Base-by-base conservation (phyloP, 2,113 vertebrate genomes). In the Nibea coibor region DNA sequence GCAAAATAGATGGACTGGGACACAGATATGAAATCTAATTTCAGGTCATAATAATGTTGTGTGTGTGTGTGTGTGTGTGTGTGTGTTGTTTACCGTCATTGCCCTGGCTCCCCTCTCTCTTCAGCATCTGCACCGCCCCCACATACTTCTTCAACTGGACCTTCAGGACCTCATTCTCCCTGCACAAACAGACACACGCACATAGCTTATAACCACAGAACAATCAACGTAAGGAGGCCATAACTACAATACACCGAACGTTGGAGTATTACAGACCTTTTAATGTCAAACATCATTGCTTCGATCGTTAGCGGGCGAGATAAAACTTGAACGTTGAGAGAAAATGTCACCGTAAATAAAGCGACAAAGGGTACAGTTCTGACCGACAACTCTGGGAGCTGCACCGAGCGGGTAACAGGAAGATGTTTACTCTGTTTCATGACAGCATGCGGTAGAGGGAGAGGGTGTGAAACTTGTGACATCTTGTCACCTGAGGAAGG, bases 71-170 rank as follows among this genome's bases (percentile, higher is more conserved):
- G 59, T 26, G 68, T 47, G 77, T 54, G 61, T 51, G 61, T 76
- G 63, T 54, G 68, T 81, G 77, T 62, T 42, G 11, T 93, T 97
- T 95, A 99, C 98, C 96, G 80, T 98, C 97, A 43, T 95, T 86
- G 63, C 93, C 89, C 57, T 97, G 96, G 81, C 96, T 96, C 43
- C 93, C 94, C 93, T 99, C 98, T 94, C 98, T 95, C 94, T 97
- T 98, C 92, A 99, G 96, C 98, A 99, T 99, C 95, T 99, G 98
- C 69, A 99, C 98, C 88, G 98, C 98, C 56, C 97, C 98, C 39
- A 99, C 98, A 3, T 99, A 99, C 83, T 99, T 99, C 97, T 99
- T 99, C 86, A 99, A 91, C 75, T 99, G 98, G 84, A 99, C 98
- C 95, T 99, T 99, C 48, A 99, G 96, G 82, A 99, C 98, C 81